Base-by-base conservation (phyloP, 2,113 vertebrate genomes). In the Desmodus rotundus region DNA sequence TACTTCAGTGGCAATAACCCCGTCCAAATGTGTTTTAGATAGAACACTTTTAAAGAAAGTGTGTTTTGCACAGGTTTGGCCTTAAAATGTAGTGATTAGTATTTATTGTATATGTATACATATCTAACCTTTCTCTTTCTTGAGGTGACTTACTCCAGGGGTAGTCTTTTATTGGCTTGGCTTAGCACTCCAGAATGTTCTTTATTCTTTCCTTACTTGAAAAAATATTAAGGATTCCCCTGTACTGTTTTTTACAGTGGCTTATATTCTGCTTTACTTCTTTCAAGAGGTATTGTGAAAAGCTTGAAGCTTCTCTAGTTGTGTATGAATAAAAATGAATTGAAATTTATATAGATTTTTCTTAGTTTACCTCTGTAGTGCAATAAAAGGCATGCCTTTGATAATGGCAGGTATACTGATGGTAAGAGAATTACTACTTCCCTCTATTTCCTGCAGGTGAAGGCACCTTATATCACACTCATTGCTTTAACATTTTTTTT, bases 301-400 rank as follows among this genome's bases (percentile, higher is more conserved):
- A 89, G 22, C 14, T 89, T 26, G 89, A 95, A 50, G 22, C 41
- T 45, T 96, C n/a, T 96, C 17, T 85, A 74, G 65, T 58, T 80
- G 33, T 80, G 2, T 94, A n/a, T 89, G 11, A 86, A 56, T 86
- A 89, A 74, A 95, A 81, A 56, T 70, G 65, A 54, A 38, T 45
- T 19, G 36, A 84, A 70, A 78, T 89, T 41, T 72, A 12, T 41
- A 16, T 50, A 89, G 45, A 28, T 92, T 67, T 68, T 83, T 41
- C 8, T 73, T 83, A 50, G 5, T 72, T 56, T 3, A 80, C 28
- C 70, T 63, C n/a, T 92, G 63, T 17, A 89, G 33, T 52, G 20
- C 54, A 72, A 36, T 77, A 33, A 72, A 63, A 87, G 36, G 10
- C 87, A 11, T 70, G 5, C 70, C n/a, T 91, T 87, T 96, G 43